These are phyloP conservation scores for Oxycera nigricornis DNA, from an alignment of 2,888 invertebrate genomes.

Conservation along the genomic window DNA sequence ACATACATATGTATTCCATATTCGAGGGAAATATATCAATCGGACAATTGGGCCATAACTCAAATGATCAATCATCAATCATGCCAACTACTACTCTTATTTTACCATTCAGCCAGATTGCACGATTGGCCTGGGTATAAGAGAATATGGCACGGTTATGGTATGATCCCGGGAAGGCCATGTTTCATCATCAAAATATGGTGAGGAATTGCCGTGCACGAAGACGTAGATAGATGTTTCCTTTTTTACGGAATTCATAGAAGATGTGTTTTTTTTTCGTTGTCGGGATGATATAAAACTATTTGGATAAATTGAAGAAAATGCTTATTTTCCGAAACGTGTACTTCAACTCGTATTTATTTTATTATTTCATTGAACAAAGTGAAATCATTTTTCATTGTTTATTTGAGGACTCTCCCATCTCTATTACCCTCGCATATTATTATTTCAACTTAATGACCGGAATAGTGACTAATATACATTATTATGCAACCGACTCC, in stretches of 20 bases:
- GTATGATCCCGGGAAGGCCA: conserved; percentile 23
- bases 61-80: conserved; percentile 50
- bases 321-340: too few species aligned
- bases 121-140: conserved; percentile 2
- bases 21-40: conserved; percentile 46
- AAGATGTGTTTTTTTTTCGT: neutral
- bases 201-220: neutral
- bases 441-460: conserved; percentile 31
- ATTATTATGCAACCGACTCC: conserved; percentile 6
- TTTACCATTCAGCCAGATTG: conserved; percentile 30
- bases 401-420: neutral
- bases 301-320: neutral
- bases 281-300: neutral
- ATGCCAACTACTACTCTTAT: conserved; percentile 40
- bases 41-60: conserved; percentile 49
- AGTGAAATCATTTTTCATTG: neutral
- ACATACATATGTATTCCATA: too few species aligned
- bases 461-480: conserved; percentile 20
- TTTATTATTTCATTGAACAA: too few species aligned
- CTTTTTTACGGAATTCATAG: neutral
- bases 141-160: conserved; percentile 5
- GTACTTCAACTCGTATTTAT: too few species aligned
- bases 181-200: conserved; percentile 27
- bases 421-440: conserved; percentile 3
- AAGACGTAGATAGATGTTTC: conserved; percentile 6